These are phyloP conservation scores for Lichenostomus cassidix DNA, from an alignment of 2,113 vertebrate species.

Conservation along the genomic window DNA sequence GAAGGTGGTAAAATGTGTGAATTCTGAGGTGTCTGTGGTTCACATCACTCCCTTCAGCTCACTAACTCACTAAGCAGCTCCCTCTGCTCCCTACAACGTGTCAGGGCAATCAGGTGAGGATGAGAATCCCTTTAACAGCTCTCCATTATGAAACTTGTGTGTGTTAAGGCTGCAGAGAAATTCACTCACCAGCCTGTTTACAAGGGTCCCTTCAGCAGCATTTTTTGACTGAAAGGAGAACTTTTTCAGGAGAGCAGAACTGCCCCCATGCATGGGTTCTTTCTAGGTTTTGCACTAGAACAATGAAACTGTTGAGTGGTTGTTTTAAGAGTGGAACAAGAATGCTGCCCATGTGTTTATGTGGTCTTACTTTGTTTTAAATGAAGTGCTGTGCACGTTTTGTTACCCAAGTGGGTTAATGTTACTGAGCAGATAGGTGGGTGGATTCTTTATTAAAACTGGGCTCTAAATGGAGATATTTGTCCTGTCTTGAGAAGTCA, in stretches of 20 bases:
- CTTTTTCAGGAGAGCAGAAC: background rate
- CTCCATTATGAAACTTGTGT: background rate
- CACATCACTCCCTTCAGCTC: background rate
- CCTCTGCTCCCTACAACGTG: background rate
- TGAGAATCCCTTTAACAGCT: background rate
- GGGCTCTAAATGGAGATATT: background rate
- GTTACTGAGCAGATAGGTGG: background rate
- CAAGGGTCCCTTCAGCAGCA: background rate
- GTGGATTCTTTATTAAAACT: background rate
- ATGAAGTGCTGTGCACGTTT: fast-evolving
- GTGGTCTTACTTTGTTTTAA: background rate
- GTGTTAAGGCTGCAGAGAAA: background rate
- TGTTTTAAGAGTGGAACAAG: background rate
- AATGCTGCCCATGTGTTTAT: background rate
- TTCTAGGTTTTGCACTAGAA: background rate
- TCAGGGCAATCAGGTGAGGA: background rate
- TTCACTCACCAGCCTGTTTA: background rate
- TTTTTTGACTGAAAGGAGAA: background rate
- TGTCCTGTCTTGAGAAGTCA: background rate
- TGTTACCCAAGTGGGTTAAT: background rate
- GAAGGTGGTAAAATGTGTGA: background rate
- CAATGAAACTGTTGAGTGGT: background rate
- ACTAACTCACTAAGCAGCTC: background rate
- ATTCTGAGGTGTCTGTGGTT: background rate
- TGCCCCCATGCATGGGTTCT: fast-evolving